phyloP scores from a whole-genome alignment of 2,113 vertebrate species.

The Grallaria varia region DNA sequence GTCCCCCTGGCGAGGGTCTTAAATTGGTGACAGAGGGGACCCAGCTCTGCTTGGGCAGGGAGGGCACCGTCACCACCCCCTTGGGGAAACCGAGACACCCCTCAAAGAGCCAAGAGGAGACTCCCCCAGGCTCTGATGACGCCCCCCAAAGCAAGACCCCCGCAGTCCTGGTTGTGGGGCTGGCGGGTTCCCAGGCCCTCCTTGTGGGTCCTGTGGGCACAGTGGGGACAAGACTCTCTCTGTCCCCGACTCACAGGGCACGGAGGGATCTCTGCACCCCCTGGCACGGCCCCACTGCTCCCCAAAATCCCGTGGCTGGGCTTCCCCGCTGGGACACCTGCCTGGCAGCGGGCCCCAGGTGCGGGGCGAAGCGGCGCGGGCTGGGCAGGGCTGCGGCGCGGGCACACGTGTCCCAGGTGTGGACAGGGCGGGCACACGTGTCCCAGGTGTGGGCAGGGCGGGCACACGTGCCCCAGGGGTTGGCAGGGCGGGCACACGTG shows the following conservation, averaged over 20 bases:
- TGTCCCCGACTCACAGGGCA: fast-evolving
- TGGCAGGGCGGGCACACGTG: not conserved
- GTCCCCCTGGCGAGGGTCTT: fast-evolving
- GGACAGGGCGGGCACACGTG: not conserved
- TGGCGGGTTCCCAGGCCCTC: not conserved
- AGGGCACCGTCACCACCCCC: not conserved
- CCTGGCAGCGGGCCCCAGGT: slow-evolving; percentile 17
- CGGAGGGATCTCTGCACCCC: not conserved
- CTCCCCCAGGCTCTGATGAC: not conserved
- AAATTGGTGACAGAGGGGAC: not conserved
- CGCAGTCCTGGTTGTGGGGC: fast-evolving
- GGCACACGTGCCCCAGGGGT: not conserved
- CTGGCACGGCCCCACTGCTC: fast-evolving
- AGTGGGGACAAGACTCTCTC: fast-evolving
- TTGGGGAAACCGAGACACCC: not conserved
- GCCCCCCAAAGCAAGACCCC: not conserved
- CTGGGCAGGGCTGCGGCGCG: slow-evolving; percentile 39
- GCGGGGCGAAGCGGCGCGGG: not conserved
- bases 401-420: not conserved
- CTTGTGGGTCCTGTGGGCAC: not conserved
- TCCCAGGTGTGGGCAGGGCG: not conserved
- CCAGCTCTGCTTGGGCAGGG: not conserved
- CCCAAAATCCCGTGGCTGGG: not conserved
- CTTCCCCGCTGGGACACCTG: not conserved
- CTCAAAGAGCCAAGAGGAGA: fast-evolving